phyloP scores from a whole-genome alignment of 2,888 invertebrate species.

The Colletes collaris region DNA sequence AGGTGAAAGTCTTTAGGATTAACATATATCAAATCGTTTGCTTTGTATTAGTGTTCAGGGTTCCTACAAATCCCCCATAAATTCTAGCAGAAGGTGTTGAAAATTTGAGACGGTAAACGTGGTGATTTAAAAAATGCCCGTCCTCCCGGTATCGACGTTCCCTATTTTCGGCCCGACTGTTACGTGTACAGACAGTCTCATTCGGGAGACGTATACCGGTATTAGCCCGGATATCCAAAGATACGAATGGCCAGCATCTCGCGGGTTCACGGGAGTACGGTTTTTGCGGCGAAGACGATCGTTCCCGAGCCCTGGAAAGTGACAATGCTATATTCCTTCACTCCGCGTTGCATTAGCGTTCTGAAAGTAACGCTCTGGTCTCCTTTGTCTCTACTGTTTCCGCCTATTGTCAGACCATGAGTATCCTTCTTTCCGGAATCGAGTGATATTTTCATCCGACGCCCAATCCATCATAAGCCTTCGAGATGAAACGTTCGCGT shows the following conservation, averaged over 20 bases:
- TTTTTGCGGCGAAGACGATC: constrained; percentile 37
- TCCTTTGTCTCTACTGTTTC: constrained; percentile 31
- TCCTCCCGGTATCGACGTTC: background rate
- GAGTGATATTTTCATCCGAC: constrained; percentile 41
- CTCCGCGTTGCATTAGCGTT: constrained; percentile 46
- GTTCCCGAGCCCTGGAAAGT: background rate
- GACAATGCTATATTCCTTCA: constrained; percentile 40
- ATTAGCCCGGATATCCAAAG: constrained; percentile 20
- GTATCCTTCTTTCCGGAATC: constrained; percentile 8
- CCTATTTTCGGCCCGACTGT: background rate
- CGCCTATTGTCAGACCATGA: constrained; percentile 30
- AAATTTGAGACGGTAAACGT: background rate
- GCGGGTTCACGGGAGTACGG: constrained; percentile 20
- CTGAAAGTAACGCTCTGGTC: constrained; percentile 29
- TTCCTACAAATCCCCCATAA: no score
- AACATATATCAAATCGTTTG: no score
- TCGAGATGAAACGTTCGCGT: constrained; percentile 26
- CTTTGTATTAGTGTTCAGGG: no score
- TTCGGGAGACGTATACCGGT: constrained; percentile 24
- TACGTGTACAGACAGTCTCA: constrained; percentile 1
- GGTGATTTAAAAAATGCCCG: background rate
- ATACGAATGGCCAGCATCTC: constrained; percentile 29
- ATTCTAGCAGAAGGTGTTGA: no score
- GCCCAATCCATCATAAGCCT: constrained; percentile 32
- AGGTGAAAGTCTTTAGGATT: no score